Evolutionary conservation across 2,797 vertebrate species (phyloP).

Genomic region (Ceryle rudis): DNA sequence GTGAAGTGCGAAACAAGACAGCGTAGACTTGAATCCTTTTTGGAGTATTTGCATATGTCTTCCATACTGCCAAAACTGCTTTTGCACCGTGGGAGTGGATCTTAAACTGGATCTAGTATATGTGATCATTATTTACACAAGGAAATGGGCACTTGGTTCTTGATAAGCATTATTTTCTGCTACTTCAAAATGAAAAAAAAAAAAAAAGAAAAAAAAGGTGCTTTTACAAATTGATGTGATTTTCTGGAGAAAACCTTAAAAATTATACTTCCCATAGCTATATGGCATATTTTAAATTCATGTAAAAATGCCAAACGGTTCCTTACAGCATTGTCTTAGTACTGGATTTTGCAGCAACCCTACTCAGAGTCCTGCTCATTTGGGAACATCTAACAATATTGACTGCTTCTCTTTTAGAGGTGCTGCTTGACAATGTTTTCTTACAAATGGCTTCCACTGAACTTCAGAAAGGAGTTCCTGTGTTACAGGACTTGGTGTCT

Average conservation of each 20-base stretch:
- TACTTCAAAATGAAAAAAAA: neutral
- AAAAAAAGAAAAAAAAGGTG: neutral
- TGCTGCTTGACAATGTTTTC: neutral
- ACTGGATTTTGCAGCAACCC: neutral
- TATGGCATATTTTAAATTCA: neutral
- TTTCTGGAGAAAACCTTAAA: neutral
- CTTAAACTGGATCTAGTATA: neutral
- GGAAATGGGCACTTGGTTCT: neutral
- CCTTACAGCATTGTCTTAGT: neutral
- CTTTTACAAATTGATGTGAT: neutral
- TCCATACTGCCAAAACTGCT: neutral
- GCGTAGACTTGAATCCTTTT: accelerated
- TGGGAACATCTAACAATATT: neutral
- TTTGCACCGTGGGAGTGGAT: neutral
- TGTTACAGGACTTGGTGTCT: neutral
- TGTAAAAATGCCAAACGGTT: neutral
- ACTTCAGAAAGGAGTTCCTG: neutral
- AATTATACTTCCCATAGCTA: neutral
- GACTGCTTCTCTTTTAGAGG: neutral
- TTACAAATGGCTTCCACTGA: neutral
- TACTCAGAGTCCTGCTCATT: accelerated
- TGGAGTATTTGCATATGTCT: neutral
- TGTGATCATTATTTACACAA: neutral
- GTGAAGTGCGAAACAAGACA: neutral
- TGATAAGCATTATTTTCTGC: neutral